Evolutionary conservation across 1,140 invertebrate species (phyloP).

Genomic region (Trichoplusia ni): DNA sequence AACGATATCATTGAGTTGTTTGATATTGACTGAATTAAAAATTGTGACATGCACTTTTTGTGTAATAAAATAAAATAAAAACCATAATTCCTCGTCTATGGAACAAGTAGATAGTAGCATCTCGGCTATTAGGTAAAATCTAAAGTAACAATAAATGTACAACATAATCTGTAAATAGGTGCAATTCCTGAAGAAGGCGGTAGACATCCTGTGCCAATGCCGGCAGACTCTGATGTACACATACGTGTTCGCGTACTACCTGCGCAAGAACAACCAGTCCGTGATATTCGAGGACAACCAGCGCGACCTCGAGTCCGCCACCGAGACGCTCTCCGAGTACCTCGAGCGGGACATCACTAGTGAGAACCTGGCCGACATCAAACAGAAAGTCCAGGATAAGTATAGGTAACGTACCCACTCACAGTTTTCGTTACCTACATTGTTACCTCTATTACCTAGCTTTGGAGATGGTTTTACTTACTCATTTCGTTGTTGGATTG

Average conservation of each 20-base stretch:
- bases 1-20: too few relatives aligned
- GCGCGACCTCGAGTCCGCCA: constrained; percentile 97
- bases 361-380: constrained; percentile 98
- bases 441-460: too few relatives aligned
- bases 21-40: too few relatives aligned
- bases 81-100: too few relatives aligned
- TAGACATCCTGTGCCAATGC: constrained; percentile 98
- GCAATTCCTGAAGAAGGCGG: constrained; percentile 98
- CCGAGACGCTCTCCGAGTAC: constrained; percentile 98
- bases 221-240: constrained; percentile 99
- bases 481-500: too few relatives aligned
- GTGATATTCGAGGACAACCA: constrained; percentile 99
- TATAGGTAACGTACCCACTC: constrained; percentile 88
- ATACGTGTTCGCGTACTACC: constrained; percentile 99
- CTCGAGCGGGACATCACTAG: constrained; percentile 98
- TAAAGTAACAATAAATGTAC: background rate
- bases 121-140: too few relatives aligned
- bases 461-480: too few relatives aligned
- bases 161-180: constrained; percentile 83
- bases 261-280: constrained; percentile 98
- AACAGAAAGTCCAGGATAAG: constrained; percentile 99
- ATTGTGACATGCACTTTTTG: too few relatives aligned
- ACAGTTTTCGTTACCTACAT: background rate
- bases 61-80: too few relatives aligned
- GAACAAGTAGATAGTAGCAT: too few relatives aligned